phyloP scores from a whole-genome alignment of 2,888 invertebrate species.

The Caenorhabditis drosophilae region DNA sequence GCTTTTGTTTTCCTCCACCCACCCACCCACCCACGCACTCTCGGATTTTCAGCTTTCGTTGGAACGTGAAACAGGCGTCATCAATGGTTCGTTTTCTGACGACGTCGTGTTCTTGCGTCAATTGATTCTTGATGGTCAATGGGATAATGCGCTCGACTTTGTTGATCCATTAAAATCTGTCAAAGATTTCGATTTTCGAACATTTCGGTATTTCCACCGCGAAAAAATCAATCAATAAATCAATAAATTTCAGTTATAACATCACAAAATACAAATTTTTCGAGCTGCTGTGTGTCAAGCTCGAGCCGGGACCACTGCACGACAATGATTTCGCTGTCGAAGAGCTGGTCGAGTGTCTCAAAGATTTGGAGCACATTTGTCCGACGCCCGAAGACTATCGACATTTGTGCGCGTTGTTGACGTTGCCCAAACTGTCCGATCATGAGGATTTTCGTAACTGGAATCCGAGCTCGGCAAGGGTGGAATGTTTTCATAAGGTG shows the following conservation, averaged over 20 bases:
- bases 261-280: constrained; percentile 91
- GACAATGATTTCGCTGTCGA: constrained; percentile 90
- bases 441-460: constrained; percentile 91
- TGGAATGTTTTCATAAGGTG: constrained; percentile 83
- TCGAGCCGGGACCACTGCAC: constrained; percentile 76
- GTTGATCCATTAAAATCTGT: constrained; percentile 84
- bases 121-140: constrained; percentile 91
- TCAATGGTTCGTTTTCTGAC: constrained; percentile 89
- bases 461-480: constrained; percentile 91
- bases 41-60: constrained; percentile 71
- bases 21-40: background rate
- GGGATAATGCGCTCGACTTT: constrained; percentile 95
- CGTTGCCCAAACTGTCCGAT: constrained; percentile 88
- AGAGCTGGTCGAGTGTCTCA: constrained; percentile 88
- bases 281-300: constrained; percentile 89
- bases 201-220: constrained; percentile 60
- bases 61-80: constrained; percentile 92
- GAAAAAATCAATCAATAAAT: too few species aligned
- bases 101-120: constrained; percentile 84
- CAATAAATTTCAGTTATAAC: constrained; percentile 80
- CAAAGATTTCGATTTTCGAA: constrained; percentile 77
- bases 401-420: constrained; percentile 85
- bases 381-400: constrained; percentile 88
- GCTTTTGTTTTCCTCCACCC: constrained; percentile 67
- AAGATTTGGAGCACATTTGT: constrained; percentile 85